phyloP scores from a whole-genome alignment of 1,140 invertebrate genomes.

The Phenacoccus solenopsis region DNA sequence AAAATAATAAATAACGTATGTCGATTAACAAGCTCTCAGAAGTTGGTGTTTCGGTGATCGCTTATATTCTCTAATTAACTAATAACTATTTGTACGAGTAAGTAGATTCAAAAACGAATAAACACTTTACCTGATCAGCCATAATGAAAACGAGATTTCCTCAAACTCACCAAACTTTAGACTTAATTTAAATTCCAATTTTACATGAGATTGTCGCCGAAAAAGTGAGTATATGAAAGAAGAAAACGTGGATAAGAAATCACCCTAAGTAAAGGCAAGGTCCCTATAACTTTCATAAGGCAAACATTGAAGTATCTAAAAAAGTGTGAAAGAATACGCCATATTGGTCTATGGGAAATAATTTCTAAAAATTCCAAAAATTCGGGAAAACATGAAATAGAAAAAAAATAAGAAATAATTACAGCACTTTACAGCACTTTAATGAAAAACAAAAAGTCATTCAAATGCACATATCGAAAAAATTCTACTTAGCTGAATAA shows the following conservation, averaged over 20 bases:
- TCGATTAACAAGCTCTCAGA: conserved; percentile 5
- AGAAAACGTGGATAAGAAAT: conserved; percentile 2
- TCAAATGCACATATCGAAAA: too few relatives aligned
- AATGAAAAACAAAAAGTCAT: too few relatives aligned
- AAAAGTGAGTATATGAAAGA: not conserved
- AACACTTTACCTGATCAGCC: conserved; percentile 21
- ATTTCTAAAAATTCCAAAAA: too few relatives aligned
- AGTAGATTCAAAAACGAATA: not conserved
- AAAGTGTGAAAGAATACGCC: too few relatives aligned
- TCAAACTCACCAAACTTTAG: not conserved
- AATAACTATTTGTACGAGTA: not conserved
- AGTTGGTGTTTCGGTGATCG: not conserved
- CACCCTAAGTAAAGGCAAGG: too few relatives aligned
- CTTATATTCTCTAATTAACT: not conserved
- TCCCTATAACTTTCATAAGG: too few relatives aligned
- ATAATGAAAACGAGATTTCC: not conserved
- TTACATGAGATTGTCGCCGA: not conserved
- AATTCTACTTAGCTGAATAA: too few relatives aligned
- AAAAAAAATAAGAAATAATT: too few relatives aligned
- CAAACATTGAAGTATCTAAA: too few relatives aligned
- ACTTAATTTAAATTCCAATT: not conserved
- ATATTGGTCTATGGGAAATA: too few relatives aligned
- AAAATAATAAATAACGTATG: conserved; percentile 24
- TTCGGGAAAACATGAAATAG: too few relatives aligned
- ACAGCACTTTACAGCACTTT: too few relatives aligned